Conservation (phyloP, 2,888 invertebrate genomes). For the Aspidapion aeneum region DNA sequence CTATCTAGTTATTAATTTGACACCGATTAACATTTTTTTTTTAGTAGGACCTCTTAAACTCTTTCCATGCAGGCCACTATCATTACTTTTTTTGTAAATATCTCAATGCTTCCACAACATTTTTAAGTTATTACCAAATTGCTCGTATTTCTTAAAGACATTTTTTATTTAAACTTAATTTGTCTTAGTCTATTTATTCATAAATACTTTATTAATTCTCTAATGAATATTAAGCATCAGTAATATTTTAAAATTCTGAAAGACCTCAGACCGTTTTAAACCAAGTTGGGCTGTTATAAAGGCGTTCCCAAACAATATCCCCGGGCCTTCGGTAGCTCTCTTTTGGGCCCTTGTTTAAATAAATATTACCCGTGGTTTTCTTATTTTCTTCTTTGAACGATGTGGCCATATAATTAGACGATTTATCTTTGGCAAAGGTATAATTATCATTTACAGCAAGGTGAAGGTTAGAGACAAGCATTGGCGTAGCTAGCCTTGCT, state of each 20-base stretch:
- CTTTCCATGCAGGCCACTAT: too few relatives aligned
- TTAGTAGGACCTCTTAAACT: too few relatives aligned
- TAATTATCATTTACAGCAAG: slow-evolving; percentile 5
- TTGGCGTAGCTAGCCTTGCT: too few relatives aligned
- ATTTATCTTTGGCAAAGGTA: slow-evolving; percentile 15
- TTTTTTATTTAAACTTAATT: too few relatives aligned
- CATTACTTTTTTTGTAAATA: too few relatives aligned
- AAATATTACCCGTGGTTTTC: neutral
- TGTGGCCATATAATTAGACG: slow-evolving; percentile 13
- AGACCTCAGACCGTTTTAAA: neutral
- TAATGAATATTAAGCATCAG: neutral
- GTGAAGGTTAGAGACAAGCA: too few relatives aligned
- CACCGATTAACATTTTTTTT: too few relatives aligned
- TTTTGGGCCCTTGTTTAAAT: slow-evolving; percentile 2
- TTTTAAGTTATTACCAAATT: too few relatives aligned
- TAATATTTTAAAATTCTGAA: neutral
- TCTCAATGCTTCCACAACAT: too few relatives aligned
- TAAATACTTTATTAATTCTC: neutral
- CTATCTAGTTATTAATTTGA: too few relatives aligned
- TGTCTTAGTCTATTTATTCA: too few relatives aligned
- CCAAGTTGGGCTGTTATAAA: neutral
- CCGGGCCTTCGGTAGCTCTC: neutral
- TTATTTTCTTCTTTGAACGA: neutral
- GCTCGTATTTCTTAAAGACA: too few relatives aligned
- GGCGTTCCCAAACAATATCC: neutral